Percentiles rank a stretch among this genome's conserved stretches.
Evolutionary conservation across 2,113 vertebrate species (phyloP).

Genomic region (Sinocyclocheilus rhinocerous): DNA sequence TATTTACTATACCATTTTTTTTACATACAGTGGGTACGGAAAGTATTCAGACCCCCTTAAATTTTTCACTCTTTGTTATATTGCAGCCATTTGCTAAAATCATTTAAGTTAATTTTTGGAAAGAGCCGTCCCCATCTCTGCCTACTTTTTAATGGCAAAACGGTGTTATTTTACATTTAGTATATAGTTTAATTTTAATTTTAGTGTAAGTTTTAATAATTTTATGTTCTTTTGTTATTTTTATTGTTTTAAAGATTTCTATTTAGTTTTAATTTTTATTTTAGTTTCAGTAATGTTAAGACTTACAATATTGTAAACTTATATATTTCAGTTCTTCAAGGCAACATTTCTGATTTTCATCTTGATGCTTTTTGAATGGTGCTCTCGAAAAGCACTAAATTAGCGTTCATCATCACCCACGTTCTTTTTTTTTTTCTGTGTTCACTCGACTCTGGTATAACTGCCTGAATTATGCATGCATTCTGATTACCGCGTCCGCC

Average conservation of each 20-base stretch:
- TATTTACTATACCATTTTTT: background rate
- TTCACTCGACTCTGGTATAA: conserved; percentile 35
- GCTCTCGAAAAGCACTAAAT: conserved; percentile 31
- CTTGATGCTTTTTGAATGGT: conserved; percentile 6
- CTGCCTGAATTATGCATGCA: conserved; percentile 55
- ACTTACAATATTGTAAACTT: background rate
- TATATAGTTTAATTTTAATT: background rate
- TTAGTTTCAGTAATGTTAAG: background rate
- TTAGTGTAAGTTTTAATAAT: background rate
- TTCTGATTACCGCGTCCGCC: conserved; percentile 51
- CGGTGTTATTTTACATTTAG: background rate
- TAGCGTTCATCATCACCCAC: conserved; percentile 48
- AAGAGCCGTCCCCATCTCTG: background rate
- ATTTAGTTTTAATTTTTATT: background rate
- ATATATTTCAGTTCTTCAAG: background rate
- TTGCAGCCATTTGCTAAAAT: too few relatives aligned
- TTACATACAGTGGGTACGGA: too few relatives aligned
- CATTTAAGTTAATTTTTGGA: too few relatives aligned
- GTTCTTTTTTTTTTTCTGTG: conserved; percentile 18
- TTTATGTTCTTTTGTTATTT: background rate
- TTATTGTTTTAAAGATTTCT: background rate
- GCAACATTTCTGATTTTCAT: background rate
- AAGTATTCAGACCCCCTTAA: too few relatives aligned
- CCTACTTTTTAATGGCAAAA: background rate
- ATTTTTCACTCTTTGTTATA: too few relatives aligned